A percentile compares a stretch with the other conserved stretches of the same genome.
phyloP scores from a whole-genome alignment of 2,797 vertebrate genomes.

The Brachymystax lenok region DNA sequence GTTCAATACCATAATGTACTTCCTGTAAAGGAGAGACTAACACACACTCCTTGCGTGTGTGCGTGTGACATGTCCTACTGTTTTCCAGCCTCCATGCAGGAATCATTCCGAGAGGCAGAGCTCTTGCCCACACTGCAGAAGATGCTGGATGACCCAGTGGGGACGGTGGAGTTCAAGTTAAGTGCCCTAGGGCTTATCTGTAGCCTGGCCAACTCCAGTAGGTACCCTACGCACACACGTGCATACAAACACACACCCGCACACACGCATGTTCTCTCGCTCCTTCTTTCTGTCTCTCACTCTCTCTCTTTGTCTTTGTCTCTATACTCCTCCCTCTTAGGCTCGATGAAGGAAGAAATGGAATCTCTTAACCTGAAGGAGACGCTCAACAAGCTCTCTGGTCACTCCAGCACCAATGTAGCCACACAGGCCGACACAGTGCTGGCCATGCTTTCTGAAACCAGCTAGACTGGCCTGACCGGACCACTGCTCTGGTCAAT shows the following conservation, averaged over 20 bases:
- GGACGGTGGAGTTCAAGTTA: slow-evolving; percentile 85
- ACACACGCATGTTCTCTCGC: slow-evolving; percentile 3
- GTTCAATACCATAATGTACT: background rate
- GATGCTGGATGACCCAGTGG: slow-evolving; percentile 80
- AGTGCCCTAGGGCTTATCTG: slow-evolving; percentile 84
- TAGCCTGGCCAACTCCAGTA: slow-evolving; percentile 85
- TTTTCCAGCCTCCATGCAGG: slow-evolving; percentile 77
- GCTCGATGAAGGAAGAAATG: slow-evolving; percentile 80
- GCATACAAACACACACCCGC: background rate
- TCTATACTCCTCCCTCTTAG: slow-evolving; percentile 58
- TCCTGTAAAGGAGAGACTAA: background rate
- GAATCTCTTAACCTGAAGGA: slow-evolving; percentile 78
- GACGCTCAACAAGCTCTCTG: slow-evolving; percentile 75
- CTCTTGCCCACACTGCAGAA: slow-evolving; percentile 80
- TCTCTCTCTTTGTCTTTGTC: background rate
- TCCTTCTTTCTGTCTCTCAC: background rate
- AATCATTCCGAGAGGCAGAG: slow-evolving; percentile 73
- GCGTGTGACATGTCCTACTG: slow-evolving; percentile 1
- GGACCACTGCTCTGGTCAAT: background rate
- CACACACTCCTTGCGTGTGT: background rate
- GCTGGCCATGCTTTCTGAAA: slow-evolving; percentile 68
- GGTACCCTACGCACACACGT: slow-evolving; percentile 25
- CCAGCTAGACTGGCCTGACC: slow-evolving; percentile 49
- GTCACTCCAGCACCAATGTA: slow-evolving; percentile 78
- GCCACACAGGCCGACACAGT: slow-evolving; percentile 78